phyloP scores from a whole-genome alignment of 2,797 vertebrate genomes.

The Lindbergichthys nudifrons region DNA sequence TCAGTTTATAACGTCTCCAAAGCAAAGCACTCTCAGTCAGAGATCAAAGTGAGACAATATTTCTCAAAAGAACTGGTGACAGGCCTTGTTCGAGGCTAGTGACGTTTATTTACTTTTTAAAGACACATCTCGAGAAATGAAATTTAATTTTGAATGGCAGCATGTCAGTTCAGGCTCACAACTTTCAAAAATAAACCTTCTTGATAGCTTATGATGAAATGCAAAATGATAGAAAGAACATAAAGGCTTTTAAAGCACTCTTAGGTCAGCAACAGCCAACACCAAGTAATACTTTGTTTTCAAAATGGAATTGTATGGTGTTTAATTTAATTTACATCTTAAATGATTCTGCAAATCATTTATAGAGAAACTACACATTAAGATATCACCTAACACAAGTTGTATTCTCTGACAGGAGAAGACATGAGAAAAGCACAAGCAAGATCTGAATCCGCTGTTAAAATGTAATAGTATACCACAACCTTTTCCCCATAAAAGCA shows the following conservation, averaged over 20 bases:
- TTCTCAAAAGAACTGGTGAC: conserved; percentile 20
- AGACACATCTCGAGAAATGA: conserved; percentile 53
- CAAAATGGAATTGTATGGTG: background rate
- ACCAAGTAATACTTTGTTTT: conserved; percentile 5
- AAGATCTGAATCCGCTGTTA: conserved; percentile 30
- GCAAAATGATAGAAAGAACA: conserved; percentile 60
- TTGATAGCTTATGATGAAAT: conserved; percentile 68
- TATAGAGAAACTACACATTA: conserved; percentile 11
- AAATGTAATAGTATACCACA: conserved; percentile 33
- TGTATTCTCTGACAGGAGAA: conserved; percentile 7
- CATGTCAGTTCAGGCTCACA: conserved; percentile 61
- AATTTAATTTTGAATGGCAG: conserved; percentile 63
- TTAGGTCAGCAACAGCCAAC: conserved; percentile 20
- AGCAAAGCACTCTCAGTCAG: conserved; percentile 12
- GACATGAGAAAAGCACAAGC: conserved; percentile 1
- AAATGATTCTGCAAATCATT: conserved; percentile 3
- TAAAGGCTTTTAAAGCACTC: conserved; percentile 22
- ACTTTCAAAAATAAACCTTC: conserved; percentile 39
- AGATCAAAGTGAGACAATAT: conserved; percentile 33
- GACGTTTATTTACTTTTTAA: conserved; percentile 49
- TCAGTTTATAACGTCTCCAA: conserved; percentile 13
- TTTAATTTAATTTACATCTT: conserved; percentile 1
- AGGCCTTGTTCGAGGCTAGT: conserved; percentile 49
- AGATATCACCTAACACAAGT: background rate
- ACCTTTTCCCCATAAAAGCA: conserved; percentile 16